Evolutionary conservation across 2,113 vertebrate genomes (phyloP), one percentile per base, ranked within the genome.

Genomic region (Xyrauchen texanus): DNA sequence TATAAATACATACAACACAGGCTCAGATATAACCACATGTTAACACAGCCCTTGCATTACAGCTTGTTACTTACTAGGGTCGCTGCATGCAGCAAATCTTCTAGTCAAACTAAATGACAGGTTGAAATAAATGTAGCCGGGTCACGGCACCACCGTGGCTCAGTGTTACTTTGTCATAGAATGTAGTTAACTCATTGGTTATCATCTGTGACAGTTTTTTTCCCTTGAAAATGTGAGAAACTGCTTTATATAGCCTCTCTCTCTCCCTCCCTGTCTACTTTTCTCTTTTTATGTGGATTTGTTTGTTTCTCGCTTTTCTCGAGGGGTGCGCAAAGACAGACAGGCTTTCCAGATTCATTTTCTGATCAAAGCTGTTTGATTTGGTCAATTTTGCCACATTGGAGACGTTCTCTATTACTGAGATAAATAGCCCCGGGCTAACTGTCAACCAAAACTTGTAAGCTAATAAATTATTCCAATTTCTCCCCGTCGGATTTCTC

Each of bases 291-390:
- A n/a, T 52, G 68, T 83, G 42, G 80, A 95, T 96, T 94, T 97
- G 95, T 98, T 98, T 98, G 96, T 96, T 96, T 95, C 95, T 92
- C 92, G 84, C 91, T 92, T 89, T 92, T 93, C 97, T 95, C 94
- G 71, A 83, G 96, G 95, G 96, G 95, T 91, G 91, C 90, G 85
- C 85, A 86, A 89, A 96, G 95, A 98, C 95, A 95, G 96, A 97
- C 96, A 96, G 96, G 89, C 95, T 96, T 97, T 96, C 96, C 97
- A 98, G 96, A 97, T 98, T 97, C 96, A 97, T 98, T 98, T 98
- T 98, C 95, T 97, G 95, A 98, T 97, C 96, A 97, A 97, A 98
- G 96, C 96, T 96, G 96, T 96, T 97, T 97, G 96, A 98, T 98
- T 98, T 98, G 96, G 97, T 97, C 95, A 96, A 95, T 96, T 95